Evolutionary conservation across 2,113 vertebrate genomes (phyloP).

Genomic region (Vulpes lagopus): DNA sequence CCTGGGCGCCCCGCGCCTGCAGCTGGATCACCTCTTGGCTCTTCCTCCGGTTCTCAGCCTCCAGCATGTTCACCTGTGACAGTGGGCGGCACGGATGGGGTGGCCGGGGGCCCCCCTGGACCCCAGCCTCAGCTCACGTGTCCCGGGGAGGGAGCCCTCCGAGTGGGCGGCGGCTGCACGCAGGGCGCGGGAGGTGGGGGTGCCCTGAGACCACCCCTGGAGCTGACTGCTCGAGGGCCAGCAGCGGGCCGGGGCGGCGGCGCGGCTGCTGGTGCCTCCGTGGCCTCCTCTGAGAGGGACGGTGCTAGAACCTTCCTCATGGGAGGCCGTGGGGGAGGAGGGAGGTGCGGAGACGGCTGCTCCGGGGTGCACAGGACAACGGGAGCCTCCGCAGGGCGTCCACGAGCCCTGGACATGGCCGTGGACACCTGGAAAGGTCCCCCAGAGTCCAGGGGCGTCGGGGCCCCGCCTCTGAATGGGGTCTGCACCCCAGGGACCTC

Average conservation of each 20-base stretch:
- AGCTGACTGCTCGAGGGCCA: neutral
- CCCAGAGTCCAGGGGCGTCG: no score
- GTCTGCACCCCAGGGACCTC: no score
- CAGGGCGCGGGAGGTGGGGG: fast-evolving
- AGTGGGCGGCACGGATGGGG: fast-evolving
- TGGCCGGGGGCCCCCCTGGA: neutral
- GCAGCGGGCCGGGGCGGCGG: fast-evolving
- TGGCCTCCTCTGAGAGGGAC: neutral
- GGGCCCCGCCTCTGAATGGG: no score
- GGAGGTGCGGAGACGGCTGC: fast-evolving
- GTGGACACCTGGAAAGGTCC: fast-evolving
- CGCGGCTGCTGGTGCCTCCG: no score
- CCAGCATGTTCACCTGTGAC: slow-evolving; percentile 88
- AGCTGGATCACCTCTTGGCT: slow-evolving; percentile 86
- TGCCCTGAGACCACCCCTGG: neutral
- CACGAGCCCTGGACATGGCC: no score
- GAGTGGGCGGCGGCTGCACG: fast-evolving
- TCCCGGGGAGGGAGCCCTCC: neutral
- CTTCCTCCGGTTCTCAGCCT: slow-evolving; percentile 85
- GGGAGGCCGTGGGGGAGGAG: neutral
- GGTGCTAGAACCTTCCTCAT: neutral
- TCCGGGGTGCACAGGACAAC: no score
- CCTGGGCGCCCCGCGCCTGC: slow-evolving; percentile 85
- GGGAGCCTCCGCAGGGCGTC: neutral
- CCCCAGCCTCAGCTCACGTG: neutral